These are phyloP conservation scores for Meteorus colon DNA, from an alignment of 2,888 invertebrate genomes.

Conservation along the genomic window DNA sequence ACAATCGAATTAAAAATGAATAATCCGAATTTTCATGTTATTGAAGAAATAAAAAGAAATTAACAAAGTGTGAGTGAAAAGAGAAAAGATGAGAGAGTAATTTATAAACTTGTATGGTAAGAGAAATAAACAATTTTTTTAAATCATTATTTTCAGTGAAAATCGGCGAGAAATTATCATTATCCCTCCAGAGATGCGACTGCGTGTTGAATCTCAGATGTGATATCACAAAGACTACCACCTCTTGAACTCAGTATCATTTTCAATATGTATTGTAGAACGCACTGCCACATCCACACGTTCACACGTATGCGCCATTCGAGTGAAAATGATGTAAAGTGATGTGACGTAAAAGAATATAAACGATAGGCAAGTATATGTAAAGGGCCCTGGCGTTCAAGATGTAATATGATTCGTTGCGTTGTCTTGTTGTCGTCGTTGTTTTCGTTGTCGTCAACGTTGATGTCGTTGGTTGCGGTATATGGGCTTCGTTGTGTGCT, in stretches of 20 bases:
- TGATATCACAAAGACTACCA: not conserved
- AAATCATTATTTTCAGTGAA: slow-evolving; percentile 45
- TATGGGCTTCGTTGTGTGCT: slow-evolving; percentile 56
- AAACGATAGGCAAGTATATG: slow-evolving; percentile 68
- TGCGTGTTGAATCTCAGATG: not conserved
- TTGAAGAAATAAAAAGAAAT: slow-evolving; percentile 40
- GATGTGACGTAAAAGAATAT: slow-evolving; percentile 64
- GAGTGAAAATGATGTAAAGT: slow-evolving; percentile 67
- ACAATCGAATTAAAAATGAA: not conserved
- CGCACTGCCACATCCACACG: not conserved
- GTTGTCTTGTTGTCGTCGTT: slow-evolving; percentile 68
- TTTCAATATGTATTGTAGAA: not conserved
- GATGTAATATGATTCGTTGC: slow-evolving; percentile 73
- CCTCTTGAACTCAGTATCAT: not conserved
- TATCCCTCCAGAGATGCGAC: not conserved
- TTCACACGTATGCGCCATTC: slow-evolving; percentile 55
- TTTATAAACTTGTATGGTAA: slow-evolving; percentile 56
- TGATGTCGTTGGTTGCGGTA: not conserved
- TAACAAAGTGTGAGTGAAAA: slow-evolving; percentile 38
- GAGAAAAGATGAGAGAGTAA: slow-evolving; percentile 44
- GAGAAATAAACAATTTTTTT: slow-evolving; percentile 60
- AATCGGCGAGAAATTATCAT: not conserved
- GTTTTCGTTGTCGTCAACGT: slow-evolving; percentile 39
- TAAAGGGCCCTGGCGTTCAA: slow-evolving; percentile 57
- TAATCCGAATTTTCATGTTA: slow-evolving; percentile 34